A percentile compares a stretch with the other conserved stretches of the same genome.
Evolutionary conservation across 2,113 vertebrate species (phyloP).

Genomic region (Orthonyx spaldingii): DNA sequence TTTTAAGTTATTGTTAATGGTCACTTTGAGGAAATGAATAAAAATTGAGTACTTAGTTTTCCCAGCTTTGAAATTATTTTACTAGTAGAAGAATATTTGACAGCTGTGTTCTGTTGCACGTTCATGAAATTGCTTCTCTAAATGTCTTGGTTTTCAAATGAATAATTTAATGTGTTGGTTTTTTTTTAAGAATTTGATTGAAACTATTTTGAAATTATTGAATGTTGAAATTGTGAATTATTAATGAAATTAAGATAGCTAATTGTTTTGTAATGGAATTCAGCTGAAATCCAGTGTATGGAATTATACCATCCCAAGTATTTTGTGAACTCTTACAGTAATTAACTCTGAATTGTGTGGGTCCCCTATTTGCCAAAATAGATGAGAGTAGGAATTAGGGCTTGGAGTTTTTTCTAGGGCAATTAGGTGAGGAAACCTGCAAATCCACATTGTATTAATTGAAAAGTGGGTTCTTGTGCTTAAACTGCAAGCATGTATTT

Average conservation of each 20-base stretch:
- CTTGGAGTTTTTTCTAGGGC: neutral
- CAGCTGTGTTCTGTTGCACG: slow-evolving; percentile 55
- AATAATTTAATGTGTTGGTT: slow-evolving; percentile 27
- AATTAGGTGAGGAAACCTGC: neutral
- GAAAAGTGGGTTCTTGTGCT: slow-evolving; percentile 43
- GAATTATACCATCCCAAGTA: slow-evolving; percentile 39
- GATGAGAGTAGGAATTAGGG: neutral
- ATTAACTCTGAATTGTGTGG: slow-evolving; percentile 32
- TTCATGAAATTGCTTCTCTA: slow-evolving; percentile 65
- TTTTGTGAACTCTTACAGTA: slow-evolving; percentile 46
- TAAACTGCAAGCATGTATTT: slow-evolving; percentile 16
- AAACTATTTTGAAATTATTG: slow-evolving; percentile 23
- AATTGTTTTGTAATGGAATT: slow-evolving; percentile 55
- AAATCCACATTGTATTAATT: slow-evolving; percentile 54
- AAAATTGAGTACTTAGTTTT: neutral
- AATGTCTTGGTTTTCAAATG: slow-evolving; percentile 38
- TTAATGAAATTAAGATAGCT: slow-evolving; percentile 35
- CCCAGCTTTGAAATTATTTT: neutral
- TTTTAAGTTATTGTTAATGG: neutral
- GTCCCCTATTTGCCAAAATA: slow-evolving; percentile 31
- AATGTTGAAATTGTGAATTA: slow-evolving; percentile 65
- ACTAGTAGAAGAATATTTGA: slow-evolving; percentile 38
- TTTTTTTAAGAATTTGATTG: slow-evolving; percentile 23
- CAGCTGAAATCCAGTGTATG: slow-evolving; percentile 55
- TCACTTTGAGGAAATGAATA: neutral